phyloP scores from a whole-genome alignment of 2,113 vertebrate genomes.

The Haplochromis burtoni region DNA sequence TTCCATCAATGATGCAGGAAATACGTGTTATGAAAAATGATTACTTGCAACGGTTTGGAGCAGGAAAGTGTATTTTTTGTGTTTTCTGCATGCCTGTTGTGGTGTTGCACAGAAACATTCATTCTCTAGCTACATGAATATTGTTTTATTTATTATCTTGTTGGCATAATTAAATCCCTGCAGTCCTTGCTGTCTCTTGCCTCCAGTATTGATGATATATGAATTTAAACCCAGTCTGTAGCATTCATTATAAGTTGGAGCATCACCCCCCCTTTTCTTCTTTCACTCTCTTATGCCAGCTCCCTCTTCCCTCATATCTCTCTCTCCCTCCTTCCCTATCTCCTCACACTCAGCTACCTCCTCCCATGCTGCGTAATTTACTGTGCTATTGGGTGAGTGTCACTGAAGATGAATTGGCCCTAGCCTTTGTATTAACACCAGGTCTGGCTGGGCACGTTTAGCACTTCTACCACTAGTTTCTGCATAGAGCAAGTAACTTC shows the following conservation, averaged over 20 bases:
- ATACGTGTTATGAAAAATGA: constrained; percentile 36
- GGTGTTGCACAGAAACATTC: not conserved
- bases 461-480: constrained; percentile 12
- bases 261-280: not conserved
- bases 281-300: not conserved
- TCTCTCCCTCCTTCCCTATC: not conserved
- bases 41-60: not conserved
- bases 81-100: not conserved
- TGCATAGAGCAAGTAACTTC: constrained; percentile 6
- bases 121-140: not conserved
- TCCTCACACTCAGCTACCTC: not conserved
- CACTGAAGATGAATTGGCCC: constrained; percentile 49
- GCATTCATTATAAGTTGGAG: not conserved
- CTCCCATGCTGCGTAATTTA: constrained; percentile 38
- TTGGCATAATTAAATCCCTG: constrained; percentile 17
- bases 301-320: not conserved
- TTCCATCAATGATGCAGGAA: constrained; percentile 45
- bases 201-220: constrained; percentile 22
- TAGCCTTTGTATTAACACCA: constrained; percentile 31
- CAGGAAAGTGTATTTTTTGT: not conserved
- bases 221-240: not conserved
- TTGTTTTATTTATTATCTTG: constrained; percentile 34
- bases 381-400: constrained; percentile 50
- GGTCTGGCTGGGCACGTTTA: constrained; percentile 23
- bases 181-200: not conserved